These are phyloP conservation scores for Leptura quadrifasciata DNA, from an alignment of 2,888 invertebrate species.

Conservation along the genomic window DNA sequence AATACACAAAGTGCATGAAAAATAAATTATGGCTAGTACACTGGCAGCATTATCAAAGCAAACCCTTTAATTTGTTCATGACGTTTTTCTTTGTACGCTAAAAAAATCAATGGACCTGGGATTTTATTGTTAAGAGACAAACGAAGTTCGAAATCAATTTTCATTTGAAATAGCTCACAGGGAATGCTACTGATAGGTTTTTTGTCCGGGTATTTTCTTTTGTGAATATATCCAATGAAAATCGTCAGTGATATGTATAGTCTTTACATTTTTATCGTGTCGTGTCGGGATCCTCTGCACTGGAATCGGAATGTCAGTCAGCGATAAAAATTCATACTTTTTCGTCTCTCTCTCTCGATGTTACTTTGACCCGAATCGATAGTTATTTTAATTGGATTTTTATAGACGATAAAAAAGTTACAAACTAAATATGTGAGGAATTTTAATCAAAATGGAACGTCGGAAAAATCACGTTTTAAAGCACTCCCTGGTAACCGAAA, in stretches of 20 bases:
- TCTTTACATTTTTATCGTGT: slow-evolving; percentile 36
- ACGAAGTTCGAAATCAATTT: slow-evolving; percentile 41
- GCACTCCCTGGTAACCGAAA: background rate
- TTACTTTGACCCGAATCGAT: slow-evolving; percentile 37
- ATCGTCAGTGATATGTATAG: slow-evolving; percentile 36
- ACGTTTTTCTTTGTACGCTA: slow-evolving; percentile 14
- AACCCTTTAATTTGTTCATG: slow-evolving; percentile 27
- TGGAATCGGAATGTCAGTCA: slow-evolving; percentile 35
- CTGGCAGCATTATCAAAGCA: slow-evolving; percentile 25
- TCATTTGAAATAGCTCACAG: slow-evolving; percentile 29
- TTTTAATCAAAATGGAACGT: slow-evolving; percentile 27
- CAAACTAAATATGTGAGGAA: slow-evolving; percentile 28
- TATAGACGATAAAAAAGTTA: slow-evolving; percentile 26
- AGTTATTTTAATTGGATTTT: slow-evolving; percentile 42
- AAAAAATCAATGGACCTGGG: slow-evolving; percentile 32
- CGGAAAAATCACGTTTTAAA: background rate
- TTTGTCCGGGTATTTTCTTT: slow-evolving; percentile 38
- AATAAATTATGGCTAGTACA: slow-evolving; percentile 9
- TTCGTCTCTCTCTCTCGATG: slow-evolving; percentile 17
- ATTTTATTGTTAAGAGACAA: slow-evolving; percentile 38
- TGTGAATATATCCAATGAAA: slow-evolving; percentile 37
- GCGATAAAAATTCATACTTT: slow-evolving; percentile 38
- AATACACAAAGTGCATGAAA: slow-evolving; percentile 24
- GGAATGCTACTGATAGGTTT: slow-evolving; percentile 39
- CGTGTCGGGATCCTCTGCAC: background rate